Base-by-base conservation (phyloP, 2,113 vertebrate species). In the Vanacampus margaritifer region DNA sequence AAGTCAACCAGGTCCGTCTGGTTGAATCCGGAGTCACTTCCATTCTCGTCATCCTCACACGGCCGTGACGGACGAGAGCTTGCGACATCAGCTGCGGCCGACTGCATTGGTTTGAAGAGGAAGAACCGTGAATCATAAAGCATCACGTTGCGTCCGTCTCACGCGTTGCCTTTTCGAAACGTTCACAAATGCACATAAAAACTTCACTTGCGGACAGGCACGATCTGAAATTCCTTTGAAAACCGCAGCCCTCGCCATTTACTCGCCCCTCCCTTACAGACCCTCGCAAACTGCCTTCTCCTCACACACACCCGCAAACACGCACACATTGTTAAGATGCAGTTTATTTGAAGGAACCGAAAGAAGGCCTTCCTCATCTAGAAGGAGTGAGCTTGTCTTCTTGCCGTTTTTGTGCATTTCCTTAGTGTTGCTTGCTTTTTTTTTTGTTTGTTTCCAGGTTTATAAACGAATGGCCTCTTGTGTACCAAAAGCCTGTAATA, bases 41-140 rank as follows among this genome's bases (percentile, higher is more conserved):
- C 81, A 85, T 82, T 75, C 58, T 66, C 68, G 84, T 89, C 83
- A 85, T 73, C 72, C 75, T 82, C 82, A 83, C 73, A 79, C 72
- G 45, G 67, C 73, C 39, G 61, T 80, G 82, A 85, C 72, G 48
- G 82, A 85, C 71, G 39, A 64, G 37, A 61, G 58, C 78, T 88
- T 87, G 88, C 82, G 75, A 88, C 88, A 88, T 83, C 77, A 67
- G 65, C 75, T 65, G 75, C 36, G 82, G 84, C 78, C n/a, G 23
- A 69, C 72, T 72, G 74, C 65, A 67, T 77, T 77, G 9, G 64
- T 65, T 79, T 75, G 36, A 48, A 19, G 69, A 88, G 82, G 77
- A 88, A 83, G 87, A 90, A 90, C 84, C 28, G 23, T 86, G 84
- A 88, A 80, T 90, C 85, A 87, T 71, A 63, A 73, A 67, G 64